These are phyloP conservation scores for Chondrilla cf. caribensis DNA, from an alignment of 37 sponge, comb jelly and placozoan species.

Conservation along the genomic window DNA sequence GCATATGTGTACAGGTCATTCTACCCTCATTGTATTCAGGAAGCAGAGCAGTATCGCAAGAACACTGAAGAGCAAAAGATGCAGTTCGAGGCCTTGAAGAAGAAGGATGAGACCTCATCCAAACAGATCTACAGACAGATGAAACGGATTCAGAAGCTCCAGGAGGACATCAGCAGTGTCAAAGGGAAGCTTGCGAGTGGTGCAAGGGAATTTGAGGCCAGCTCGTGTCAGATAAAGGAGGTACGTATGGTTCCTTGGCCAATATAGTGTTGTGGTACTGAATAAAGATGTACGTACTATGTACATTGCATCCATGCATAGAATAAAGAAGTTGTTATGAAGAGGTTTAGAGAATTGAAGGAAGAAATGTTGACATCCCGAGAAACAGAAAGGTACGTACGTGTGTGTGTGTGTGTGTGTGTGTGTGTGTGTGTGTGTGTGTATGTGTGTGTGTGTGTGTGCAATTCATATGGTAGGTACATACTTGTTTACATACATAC, in stretches of 20 bases:
- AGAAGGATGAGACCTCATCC: slow-evolving; percentile 82
- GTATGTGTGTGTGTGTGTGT: not conserved
- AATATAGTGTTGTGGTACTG: too few species aligned
- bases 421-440: slow-evolving; percentile 12
- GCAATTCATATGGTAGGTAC: not conserved
- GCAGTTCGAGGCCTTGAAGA: slow-evolving; percentile 86
- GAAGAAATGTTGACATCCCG: slow-evolving; percentile 82
- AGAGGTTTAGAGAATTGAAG: slow-evolving; percentile 81
- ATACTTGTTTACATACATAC: not conserved
- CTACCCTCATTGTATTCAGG: slow-evolving; percentile 33
- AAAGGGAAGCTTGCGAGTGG: slow-evolving; percentile 75
- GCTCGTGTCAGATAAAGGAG: slow-evolving; percentile 46
- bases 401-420: slow-evolving; percentile 8
- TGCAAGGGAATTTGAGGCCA: slow-evolving; percentile 75
- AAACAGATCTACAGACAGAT: slow-evolving; percentile 84
- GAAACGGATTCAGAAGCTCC: slow-evolving; percentile 84
- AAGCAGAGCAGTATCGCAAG: slow-evolving; percentile 84
- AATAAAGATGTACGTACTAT: not conserved
- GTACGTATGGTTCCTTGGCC: slow-evolving; percentile 18
- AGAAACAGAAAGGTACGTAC: slow-evolving; percentile 76
- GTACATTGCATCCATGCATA: slow-evolving; percentile 1
- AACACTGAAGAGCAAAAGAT: slow-evolving; percentile 88
- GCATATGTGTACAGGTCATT: too few species aligned
- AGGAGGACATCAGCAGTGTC: slow-evolving; percentile 60
- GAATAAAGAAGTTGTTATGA: slow-evolving; percentile 57